These are phyloP conservation scores for Eulemur rubriventer DNA, from an alignment of 2,797 vertebrate genomes.

Conservation along the genomic window DNA sequence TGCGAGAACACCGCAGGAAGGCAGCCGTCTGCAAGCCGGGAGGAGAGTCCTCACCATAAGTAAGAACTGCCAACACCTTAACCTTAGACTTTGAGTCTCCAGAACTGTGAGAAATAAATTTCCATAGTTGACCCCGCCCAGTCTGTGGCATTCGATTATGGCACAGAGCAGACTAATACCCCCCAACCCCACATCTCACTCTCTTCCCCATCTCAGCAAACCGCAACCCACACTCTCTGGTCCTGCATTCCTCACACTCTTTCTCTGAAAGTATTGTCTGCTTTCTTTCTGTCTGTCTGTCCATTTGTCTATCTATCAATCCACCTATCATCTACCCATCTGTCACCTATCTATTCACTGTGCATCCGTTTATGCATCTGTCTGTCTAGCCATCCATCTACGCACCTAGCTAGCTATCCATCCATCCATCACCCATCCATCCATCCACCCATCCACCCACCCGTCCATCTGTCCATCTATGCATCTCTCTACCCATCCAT, in stretches of 20 bases:
- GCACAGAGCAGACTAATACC: neutral
- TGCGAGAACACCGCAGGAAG: neutral
- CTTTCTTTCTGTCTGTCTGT: neutral
- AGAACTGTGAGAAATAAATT: neutral
- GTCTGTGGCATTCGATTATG: neutral
- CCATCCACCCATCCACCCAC: neutral
- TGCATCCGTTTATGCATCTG: neutral
- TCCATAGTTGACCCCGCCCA: too few species aligned
- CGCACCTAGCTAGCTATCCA: neutral
- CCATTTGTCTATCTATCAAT: neutral
- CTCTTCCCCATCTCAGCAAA: neutral
- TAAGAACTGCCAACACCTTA: neutral
- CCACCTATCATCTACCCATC: neutral
- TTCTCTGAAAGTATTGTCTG: neutral
- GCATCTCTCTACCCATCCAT: neutral
- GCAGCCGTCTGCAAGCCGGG: neutral
- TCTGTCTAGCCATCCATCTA: neutral
- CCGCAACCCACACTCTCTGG: neutral
- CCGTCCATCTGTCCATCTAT: neutral
- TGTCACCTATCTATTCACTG: too few species aligned
- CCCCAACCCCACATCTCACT: too few species aligned
- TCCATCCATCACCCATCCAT: neutral
- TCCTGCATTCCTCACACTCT: neutral
- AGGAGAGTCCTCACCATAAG: neutral
- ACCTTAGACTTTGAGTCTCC: neutral